Evolutionary conservation across 2,113 vertebrate species (phyloP).

Genomic region (Dipodomys merriami): DNA sequence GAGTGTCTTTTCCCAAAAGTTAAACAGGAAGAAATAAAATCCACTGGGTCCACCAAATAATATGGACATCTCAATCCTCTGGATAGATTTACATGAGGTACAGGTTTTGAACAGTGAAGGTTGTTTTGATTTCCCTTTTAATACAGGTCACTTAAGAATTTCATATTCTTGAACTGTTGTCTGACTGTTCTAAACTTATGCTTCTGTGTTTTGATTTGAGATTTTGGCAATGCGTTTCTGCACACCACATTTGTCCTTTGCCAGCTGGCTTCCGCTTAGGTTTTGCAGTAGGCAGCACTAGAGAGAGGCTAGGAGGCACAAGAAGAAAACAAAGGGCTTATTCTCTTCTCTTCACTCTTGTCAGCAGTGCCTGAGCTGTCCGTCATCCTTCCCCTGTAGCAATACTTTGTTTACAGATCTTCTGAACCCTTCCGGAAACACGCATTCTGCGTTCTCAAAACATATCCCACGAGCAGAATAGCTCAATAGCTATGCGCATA

Average conservation of each 20-base stretch:
- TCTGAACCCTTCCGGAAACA: neutral
- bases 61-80: neutral
- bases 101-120: neutral
- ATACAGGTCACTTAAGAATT: neutral
- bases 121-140: constrained; percentile 12
- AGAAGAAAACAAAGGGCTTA: neutral
- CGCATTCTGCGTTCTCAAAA: neutral
- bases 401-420: neutral
- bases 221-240: neutral
- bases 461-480: too few relatives aligned
- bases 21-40: neutral
- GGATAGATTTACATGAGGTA: neutral
- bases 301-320: neutral
- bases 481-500: too few relatives aligned
- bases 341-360: neutral
- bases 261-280: neutral
- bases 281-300: neutral
- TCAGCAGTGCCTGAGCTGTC: neutral
- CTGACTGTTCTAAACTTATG: neutral
- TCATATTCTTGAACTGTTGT: neutral
- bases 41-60: neutral
- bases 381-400: neutral
- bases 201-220: neutral
- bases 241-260: neutral
- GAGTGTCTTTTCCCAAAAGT: neutral